Evolutionary conservation across 2,888 invertebrate species (phyloP).

Genomic region (Rhogogaster chlorosoma): DNA sequence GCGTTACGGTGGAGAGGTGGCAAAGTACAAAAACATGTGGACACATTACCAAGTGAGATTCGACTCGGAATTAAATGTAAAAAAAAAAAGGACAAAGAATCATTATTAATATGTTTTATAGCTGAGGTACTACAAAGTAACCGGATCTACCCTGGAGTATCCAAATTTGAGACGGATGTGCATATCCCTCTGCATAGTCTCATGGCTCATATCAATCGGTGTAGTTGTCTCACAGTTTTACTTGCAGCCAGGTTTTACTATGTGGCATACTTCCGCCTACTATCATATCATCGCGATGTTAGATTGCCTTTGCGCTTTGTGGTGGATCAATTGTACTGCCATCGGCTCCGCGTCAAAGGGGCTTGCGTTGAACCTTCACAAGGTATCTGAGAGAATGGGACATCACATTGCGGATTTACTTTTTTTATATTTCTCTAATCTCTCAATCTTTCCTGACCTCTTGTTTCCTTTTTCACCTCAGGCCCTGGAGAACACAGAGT

Average conservation of each 20-base stretch:
- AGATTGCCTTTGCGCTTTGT: conserved; percentile 85
- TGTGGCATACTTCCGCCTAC: conserved; percentile 88
- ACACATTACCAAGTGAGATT: conserved; percentile 84
- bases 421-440: neutral
- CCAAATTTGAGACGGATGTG: conserved; percentile 83
- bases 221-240: conserved; percentile 86
- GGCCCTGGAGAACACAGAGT: conserved; percentile 83
- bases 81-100: neutral
- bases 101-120: conserved; percentile 68
- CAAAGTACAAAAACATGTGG: conserved; percentile 90
- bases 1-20: conserved; percentile 86
- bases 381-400: conserved; percentile 57
- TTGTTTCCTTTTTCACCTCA: neutral
- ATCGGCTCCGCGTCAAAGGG: conserved; percentile 84
- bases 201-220: conserved; percentile 83
- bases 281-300: conserved; percentile 88
- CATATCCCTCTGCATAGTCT: conserved; percentile 83
- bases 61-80: neutral
- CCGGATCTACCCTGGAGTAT: conserved; percentile 84
- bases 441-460: neutral
- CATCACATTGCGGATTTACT: neutral
- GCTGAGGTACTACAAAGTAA: conserved; percentile 82
- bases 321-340: conserved; percentile 84
- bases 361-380: conserved; percentile 83
- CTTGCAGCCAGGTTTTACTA: conserved; percentile 85